Evolutionary conservation across 2,888 invertebrate species (phyloP), one percentile per base, ranked within the genome.

Genomic region (Argyresthia albistria): DNA sequence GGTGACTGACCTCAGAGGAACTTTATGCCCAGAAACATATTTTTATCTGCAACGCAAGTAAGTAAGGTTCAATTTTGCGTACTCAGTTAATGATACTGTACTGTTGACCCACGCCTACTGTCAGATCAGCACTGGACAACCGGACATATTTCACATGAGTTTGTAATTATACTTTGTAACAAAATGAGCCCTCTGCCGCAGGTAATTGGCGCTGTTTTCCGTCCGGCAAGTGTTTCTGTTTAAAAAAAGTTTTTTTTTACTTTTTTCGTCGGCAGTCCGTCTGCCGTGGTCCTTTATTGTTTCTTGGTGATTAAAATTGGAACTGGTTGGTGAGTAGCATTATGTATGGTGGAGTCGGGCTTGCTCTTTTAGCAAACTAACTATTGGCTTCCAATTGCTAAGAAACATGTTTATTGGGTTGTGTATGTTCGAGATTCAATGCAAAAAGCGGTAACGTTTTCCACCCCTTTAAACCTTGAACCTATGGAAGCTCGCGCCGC

Each of bases 91-190:
- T n/a, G n/a, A n/a, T n/a, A n/a, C n/a, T 25, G 25, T 25, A 25
- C 25, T 12, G 25, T 73, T 81, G 81, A 81, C 82, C 81, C 81
- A 81, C 82, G 81, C 84, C 82, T 82, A 80, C 84, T 71, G 67
- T 63, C 65, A 65, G 61, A 69, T 69, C 70, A 62, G 69, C 70
- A 69, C 66, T 74, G 80, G 74, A 79, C 78, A 77, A 73, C 76
- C 75, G 68, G 70, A 74, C 80, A 80, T 83, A 84, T 80, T 80
- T 84, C 80, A 81, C 77, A 69, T 69, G 58, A 66, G 74, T 74
- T 76, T 73, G 70, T 67, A 60, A 56, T 12, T 58, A 54, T 54
- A 45, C 55, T 56, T 54, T 63, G 61, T 58, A 57, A 60, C 58
- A 69, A 70, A 68, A 57, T 69, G 60, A 59, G 63, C 70, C 68